Evolutionary conservation across 92 coral and sea anemone genomes (phyloP), one percentile per base, ranked within the genome.

Genomic region (Porites cylindrica): DNA sequence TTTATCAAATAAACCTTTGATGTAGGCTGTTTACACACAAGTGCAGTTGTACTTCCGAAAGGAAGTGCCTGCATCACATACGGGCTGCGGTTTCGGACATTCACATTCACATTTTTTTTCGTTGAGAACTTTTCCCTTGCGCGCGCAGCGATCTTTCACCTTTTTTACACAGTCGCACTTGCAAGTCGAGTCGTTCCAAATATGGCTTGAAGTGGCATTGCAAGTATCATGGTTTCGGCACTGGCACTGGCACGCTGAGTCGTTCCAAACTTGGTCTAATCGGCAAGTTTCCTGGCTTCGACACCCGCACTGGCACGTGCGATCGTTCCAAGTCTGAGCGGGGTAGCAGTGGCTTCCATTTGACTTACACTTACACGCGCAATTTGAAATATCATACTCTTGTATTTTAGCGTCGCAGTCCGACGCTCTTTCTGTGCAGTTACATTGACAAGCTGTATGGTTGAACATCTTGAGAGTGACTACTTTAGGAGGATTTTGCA

Each of bases 401-500:
- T 75, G 77, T 29, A 17, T 51, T 5, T 26, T n/a, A 7, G 7
- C 1, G 50, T 89, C 21, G 43, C 92, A 89, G 16, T 70, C 77
- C 4, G 82, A 58, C 14, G 60, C 47, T n/a, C 82, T 61, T 7
- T 1, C 69, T 1, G 29, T 84, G 67, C 92, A 89, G 32, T 53
- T 79, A 47, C 88, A 82, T 9, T 20, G 79, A 16, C 92, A 89
- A 10, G 12, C 63, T 10, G 89, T 89, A 66, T 89, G 92, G 53
- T 89, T 83, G 74, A 65, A 77, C 18, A 89, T 78, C 17, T 59
- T 70, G 51, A 63, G 23, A 1, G 16, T 3, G 13, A 10, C 61
- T 10, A 8, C 0, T 8, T 56, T 56, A 54, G 2, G 6, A 7
- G 11, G 0, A 0, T 8, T 17, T 14, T 9, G 13, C 2, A 2